Evolutionary conservation across 2,888 invertebrate species (phyloP), one percentile per base, ranked within the genome.

Genomic region (Trichacis sp.): DNA sequence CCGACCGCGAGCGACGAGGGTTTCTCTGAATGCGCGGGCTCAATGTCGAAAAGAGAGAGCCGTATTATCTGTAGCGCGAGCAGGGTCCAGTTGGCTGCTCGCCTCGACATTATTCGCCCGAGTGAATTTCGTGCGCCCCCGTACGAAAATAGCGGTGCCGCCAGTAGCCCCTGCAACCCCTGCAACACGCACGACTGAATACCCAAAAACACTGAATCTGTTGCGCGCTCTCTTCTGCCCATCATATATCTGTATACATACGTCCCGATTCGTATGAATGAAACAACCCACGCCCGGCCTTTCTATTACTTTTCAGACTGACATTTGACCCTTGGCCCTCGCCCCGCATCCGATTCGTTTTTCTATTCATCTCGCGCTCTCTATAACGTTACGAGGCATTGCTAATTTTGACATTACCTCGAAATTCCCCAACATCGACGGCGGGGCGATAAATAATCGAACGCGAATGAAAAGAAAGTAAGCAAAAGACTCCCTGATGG

Each of bases 401-500:
- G n/a, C n/a, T n/a, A n/a, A n/a, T n/a, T n/a, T n/a, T n/a, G n/a
- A n/a, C n/a, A n/a, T n/a, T n/a, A n/a, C n/a, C n/a, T n/a, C n/a
- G n/a, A n/a, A n/a, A n/a, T n/a, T n/a, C n/a, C n/a, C n/a, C n/a
- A n/a, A n/a, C n/a, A n/a, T n/a, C n/a, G n/a, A n/a, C n/a, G n/a
- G n/a, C 36, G 46, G 20, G 48, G 57, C 68, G 68, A 79, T 78
- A 78, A 80, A 79, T 79, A 80, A 77, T 75, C 74, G 68, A 69
- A 52, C 56, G 68, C 62, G 8, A 18, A 17, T 1, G 51, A 71
- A 71, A 63, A 61, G 59, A 71, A 62, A 55, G 53, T 66, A 52
- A 75, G 82, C 78, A 81, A 81, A 82, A 69, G 83, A 78, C 83
- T 78, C 82, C 83, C 83, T 76, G n/a, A n/a, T n/a, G 80, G 78